Evolutionary conservation across 2,113 vertebrate genomes (phyloP).

Genomic region (Procapra przewalskii): DNA sequence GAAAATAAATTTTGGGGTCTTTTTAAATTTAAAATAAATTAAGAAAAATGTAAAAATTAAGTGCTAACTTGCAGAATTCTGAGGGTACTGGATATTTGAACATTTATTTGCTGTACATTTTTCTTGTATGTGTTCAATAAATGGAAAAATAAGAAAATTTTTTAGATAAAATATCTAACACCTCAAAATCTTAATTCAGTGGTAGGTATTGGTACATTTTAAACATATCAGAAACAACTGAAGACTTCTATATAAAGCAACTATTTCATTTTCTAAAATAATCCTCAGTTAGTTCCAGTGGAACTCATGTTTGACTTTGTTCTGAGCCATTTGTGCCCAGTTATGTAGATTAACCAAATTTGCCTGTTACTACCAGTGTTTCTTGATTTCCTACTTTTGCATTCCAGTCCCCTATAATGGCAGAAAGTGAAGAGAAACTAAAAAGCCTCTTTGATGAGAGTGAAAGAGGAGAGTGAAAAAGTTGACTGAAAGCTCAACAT

Average conservation of each 20-base stretch:
- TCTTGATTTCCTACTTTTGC: too few species aligned
- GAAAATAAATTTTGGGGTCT: neutral
- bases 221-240: neutral
- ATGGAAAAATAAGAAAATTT: neutral
- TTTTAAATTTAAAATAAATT: neutral
- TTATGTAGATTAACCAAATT: neutral
- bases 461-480: too few species aligned
- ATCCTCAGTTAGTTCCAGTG: neutral
- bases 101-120: neutral
- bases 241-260: neutral
- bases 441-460: too few species aligned
- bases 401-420: too few species aligned
- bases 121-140: neutral
- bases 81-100: neutral
- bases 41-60: conserved; percentile 3
- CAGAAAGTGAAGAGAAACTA: too few species aligned
- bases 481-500: too few species aligned
- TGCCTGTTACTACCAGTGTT: too few species aligned
- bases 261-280: conserved; percentile 1
- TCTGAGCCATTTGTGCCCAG: neutral
- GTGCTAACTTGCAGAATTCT: neutral
- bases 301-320: neutral
- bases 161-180: neutral
- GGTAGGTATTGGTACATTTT: neutral
- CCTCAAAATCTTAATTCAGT: neutral